phyloP scores from a whole-genome alignment of 1,140 invertebrate species.

The Bombus sylvicola region DNA sequence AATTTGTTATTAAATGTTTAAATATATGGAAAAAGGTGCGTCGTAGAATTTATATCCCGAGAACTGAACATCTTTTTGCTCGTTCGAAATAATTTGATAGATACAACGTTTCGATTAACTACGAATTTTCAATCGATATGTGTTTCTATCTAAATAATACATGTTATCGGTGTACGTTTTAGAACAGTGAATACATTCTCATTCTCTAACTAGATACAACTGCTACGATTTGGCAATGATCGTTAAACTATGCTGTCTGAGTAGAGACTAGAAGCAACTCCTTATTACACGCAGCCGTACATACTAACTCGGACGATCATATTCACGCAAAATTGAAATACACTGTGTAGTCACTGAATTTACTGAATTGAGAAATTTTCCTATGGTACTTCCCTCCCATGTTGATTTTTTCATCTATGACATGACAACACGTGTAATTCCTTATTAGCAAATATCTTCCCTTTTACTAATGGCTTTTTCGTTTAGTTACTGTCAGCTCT shows the following conservation, averaged over 20 bases:
- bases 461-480: background rate
- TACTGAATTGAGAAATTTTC: too few species aligned
- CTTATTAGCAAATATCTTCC: too few species aligned
- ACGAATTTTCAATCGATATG: background rate
- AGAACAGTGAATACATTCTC: background rate
- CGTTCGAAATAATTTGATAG: background rate
- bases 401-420: background rate
- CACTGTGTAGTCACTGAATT: too few species aligned
- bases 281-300: background rate
- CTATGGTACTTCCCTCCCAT: too few species aligned
- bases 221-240: constrained; percentile 19
- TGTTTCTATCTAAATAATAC: background rate
- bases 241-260: background rate
- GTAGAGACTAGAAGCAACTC: constrained; percentile 9
- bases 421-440: too few species aligned
- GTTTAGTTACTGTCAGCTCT: background rate
- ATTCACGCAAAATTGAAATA: background rate
- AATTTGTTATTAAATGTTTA: background rate
- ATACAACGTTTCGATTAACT: background rate
- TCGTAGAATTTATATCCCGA: background rate
- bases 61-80: background rate
- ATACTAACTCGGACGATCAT: background rate
- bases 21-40: background rate
- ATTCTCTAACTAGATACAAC: constrained; percentile 8
- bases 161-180: background rate